Conservation (phyloP, 2,797 vertebrate genomes). For the Catharus ustulatus region DNA sequence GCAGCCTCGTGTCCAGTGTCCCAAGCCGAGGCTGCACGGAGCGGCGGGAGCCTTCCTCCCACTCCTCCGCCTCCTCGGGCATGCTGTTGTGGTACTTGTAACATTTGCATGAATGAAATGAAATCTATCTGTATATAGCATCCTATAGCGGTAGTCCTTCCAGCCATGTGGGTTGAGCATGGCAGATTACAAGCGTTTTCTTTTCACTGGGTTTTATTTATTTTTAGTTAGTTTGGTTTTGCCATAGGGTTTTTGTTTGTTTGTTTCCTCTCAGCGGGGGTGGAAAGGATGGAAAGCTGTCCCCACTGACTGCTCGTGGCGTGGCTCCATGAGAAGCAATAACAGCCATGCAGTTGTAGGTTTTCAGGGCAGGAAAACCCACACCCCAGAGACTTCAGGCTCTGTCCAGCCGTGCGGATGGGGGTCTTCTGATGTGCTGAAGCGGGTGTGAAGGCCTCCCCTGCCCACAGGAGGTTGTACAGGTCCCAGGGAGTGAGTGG, state of each 20-base stretch:
- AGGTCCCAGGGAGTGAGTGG: background rate
- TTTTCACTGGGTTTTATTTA: constrained; percentile 69
- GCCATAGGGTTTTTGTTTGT: background rate
- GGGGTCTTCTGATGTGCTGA: background rate
- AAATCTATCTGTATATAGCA: constrained; percentile 91
- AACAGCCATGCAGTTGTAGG: constrained; percentile 20
- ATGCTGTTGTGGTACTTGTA: constrained; percentile 94
- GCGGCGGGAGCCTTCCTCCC: constrained; percentile 38
- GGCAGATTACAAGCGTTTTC: constrained; percentile 68
- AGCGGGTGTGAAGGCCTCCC: background rate
- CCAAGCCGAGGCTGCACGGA: constrained; percentile 7
- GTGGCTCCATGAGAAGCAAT: constrained; percentile 66
- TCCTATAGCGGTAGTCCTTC: constrained; percentile 74
- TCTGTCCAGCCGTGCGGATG: fast-evolving
- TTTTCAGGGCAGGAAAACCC: constrained; percentile 10
- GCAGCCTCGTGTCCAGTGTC: constrained; percentile 30
- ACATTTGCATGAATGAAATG: constrained; percentile 93
- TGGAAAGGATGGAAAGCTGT: constrained; percentile 53
- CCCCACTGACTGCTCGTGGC: constrained; percentile 6
- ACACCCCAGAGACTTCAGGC: background rate
- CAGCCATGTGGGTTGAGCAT: constrained; percentile 67
- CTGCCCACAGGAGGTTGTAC: background rate
- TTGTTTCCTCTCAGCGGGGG: background rate
- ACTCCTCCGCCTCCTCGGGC: constrained; percentile 83
- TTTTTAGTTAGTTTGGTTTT: constrained; percentile 38